Percentiles rank a stretch among this genome's conserved stretches.
These are phyloP conservation scores for Ivindomyrus marchei DNA, from an alignment of 2,113 vertebrate species.

Conservation along the genomic window DNA sequence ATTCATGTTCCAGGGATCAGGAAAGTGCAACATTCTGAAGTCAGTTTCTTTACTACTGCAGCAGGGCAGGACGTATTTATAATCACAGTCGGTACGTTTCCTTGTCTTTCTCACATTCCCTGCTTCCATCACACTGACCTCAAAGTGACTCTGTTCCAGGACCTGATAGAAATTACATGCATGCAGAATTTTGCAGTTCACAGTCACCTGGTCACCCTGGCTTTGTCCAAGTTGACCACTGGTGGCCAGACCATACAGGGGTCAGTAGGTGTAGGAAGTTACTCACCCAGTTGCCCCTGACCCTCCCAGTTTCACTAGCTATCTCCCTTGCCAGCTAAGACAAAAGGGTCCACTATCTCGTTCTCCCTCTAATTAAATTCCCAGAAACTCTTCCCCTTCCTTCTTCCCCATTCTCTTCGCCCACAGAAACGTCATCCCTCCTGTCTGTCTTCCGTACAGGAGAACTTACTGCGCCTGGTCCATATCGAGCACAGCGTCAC, in stretches of 20 bases:
- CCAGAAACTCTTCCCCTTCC: background rate
- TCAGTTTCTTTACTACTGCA: background rate
- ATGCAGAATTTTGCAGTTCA: background rate
- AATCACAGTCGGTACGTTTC: background rate
- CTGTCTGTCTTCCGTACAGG: conserved; percentile 53
- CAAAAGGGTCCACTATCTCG: background rate
- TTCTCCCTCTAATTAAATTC: conserved; percentile 8
- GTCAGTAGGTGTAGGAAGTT: background rate
- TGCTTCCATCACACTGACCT: conserved; percentile 2
- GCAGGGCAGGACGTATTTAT: background rate
- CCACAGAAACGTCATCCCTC: conserved; percentile 14
- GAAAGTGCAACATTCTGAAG: background rate
- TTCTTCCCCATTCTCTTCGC: background rate
- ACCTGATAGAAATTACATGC: background rate
- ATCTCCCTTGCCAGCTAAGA: background rate
- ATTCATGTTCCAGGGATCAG: background rate
- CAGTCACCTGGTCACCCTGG: background rate
- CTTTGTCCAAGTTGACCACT: background rate
- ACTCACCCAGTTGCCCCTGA: background rate
- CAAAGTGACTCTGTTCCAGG: background rate
- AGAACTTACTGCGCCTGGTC: conserved; percentile 85
- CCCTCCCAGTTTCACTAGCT: background rate
- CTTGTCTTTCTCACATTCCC: background rate
- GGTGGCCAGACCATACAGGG: background rate
- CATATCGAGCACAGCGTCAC: conserved; percentile 83